Conservation (phyloP, 1,140 invertebrate genomes). For the Zaprionus nigranus region DNA sequence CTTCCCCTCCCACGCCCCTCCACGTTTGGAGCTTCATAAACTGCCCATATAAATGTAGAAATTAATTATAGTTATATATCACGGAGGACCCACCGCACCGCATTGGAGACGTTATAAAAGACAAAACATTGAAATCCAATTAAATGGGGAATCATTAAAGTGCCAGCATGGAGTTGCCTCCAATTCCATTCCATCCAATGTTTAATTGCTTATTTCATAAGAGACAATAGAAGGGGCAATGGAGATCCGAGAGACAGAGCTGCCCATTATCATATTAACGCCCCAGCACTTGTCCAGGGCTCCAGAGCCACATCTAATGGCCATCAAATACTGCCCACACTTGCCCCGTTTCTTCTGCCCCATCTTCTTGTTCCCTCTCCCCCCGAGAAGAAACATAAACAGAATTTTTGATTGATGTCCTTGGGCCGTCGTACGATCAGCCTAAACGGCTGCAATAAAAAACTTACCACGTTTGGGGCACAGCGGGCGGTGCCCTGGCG, state of each 20-base stretch:
- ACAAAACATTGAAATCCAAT: slow-evolving; percentile 79
- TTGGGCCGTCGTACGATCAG: slow-evolving; percentile 72
- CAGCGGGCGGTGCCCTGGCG: slow-evolving; percentile 76
- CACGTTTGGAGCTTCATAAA: slow-evolving; percentile 60
- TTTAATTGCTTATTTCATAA: slow-evolving; percentile 81
- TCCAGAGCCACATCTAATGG: slow-evolving; percentile 29
- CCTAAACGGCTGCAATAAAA: slow-evolving; percentile 82
- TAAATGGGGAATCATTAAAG: slow-evolving; percentile 71
- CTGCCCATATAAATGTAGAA: slow-evolving; percentile 78
- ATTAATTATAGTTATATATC: slow-evolving; percentile 72
- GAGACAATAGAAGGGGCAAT: slow-evolving; percentile 59
- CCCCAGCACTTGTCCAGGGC: slow-evolving; percentile 23
- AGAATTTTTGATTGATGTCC: slow-evolving; percentile 75
- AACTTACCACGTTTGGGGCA: slow-evolving; percentile 73
- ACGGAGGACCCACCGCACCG: slow-evolving; percentile 59
- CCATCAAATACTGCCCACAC: slow-evolving; percentile 45
- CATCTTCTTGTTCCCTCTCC: background rate
- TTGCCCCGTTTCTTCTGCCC: background rate
- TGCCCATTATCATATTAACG: slow-evolving; percentile 82
- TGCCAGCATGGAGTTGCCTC: slow-evolving; percentile 68
- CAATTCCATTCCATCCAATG: slow-evolving; percentile 55
- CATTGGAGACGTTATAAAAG: slow-evolving; percentile 26
- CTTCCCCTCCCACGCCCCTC: slow-evolving; percentile 25
- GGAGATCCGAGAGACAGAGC: slow-evolving; percentile 40
- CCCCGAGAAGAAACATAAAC: background rate